Base-by-base conservation (phyloP, 2,113 vertebrate species). In the Mustelus asterias region DNA sequence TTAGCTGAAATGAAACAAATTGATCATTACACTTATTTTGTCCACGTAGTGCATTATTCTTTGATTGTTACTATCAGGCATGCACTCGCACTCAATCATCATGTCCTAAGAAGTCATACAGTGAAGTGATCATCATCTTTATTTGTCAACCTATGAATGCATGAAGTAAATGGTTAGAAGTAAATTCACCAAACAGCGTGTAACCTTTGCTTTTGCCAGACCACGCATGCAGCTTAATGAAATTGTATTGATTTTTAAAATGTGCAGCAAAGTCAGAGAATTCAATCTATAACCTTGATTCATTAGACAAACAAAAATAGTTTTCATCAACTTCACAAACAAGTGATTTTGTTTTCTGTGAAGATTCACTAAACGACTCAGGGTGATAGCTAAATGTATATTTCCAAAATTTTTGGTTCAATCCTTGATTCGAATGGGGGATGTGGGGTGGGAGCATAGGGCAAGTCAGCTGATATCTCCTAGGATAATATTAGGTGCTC, bases 141-240 rank as follows among this genome's bases (percentile, higher is more conserved):
- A 70, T 76, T 95, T 95, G 94, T 44, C 94, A 48, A 33, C 24
- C 22, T 37, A 72, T 95, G 94, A 72, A 29, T 72, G 94, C 94
- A 95, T 95, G 94, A 95, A 95, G 69, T 72, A 70, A 95, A 95
- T 95, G 94, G 29, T 76, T 95, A 13, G 63, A 26, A 95, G 69
- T 76, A 95, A 95, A 95, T 95, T 95, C 69, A 44, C 63, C 44
- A 44, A 48, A 24, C 69, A 72, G 41, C 29, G 16, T 95, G 67
- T 95, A 76, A 72, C 65, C 90, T 72, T 48, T 72, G 44, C 33
- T 54, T 95, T 33, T 70, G 69, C 26, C 67, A 72, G 94, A 44
- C 44, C 69, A 33, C 76, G 65, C 26, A 37, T 76, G 44, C 24
- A 48, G 44, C 44, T 41, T 95, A 72, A 95, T 95, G 94, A 95